Evolutionary conservation across 2,113 vertebrate species (phyloP).

Genomic region (Notiomystis cincta): DNA sequence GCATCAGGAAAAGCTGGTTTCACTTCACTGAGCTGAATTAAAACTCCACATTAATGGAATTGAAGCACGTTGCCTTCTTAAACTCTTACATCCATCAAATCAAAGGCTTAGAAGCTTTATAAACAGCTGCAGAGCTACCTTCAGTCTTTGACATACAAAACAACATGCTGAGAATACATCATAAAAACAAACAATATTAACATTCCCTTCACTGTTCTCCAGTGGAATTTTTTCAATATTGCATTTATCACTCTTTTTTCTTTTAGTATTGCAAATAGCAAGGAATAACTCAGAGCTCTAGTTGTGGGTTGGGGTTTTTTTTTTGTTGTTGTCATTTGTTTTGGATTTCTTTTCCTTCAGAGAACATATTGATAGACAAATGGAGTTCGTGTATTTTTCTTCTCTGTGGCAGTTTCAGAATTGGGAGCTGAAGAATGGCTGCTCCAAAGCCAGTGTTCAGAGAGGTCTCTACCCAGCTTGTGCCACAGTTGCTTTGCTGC

Average conservation of each 20-base stretch:
- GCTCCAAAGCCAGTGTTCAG: background rate
- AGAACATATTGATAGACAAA: background rate
- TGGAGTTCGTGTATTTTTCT: background rate
- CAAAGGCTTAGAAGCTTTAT: constrained; percentile 7
- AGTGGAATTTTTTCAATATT: background rate
- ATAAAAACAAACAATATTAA: background rate
- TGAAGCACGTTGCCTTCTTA: constrained; percentile 18
- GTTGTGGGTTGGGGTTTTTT: background rate
- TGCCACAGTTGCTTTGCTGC: background rate
- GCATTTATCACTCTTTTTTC: background rate
- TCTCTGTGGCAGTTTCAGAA: background rate
- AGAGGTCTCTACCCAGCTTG: background rate
- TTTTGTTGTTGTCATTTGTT: background rate
- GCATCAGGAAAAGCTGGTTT: constrained; percentile 30
- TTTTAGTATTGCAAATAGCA: background rate
- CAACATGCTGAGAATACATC: background rate
- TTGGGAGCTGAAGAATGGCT: background rate
- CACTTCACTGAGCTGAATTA: constrained; percentile 50
- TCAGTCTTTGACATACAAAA: background rate
- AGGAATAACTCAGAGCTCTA: background rate
- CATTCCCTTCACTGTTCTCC: fast-evolving
- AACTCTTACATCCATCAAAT: constrained; percentile 27
- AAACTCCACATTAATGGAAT: constrained; percentile 30
- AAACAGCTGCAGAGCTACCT: background rate
- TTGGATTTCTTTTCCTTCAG: background rate